phyloP scores from a whole-genome alignment of 2,797 vertebrate genomes.

The Myotis findleyi region DNA sequence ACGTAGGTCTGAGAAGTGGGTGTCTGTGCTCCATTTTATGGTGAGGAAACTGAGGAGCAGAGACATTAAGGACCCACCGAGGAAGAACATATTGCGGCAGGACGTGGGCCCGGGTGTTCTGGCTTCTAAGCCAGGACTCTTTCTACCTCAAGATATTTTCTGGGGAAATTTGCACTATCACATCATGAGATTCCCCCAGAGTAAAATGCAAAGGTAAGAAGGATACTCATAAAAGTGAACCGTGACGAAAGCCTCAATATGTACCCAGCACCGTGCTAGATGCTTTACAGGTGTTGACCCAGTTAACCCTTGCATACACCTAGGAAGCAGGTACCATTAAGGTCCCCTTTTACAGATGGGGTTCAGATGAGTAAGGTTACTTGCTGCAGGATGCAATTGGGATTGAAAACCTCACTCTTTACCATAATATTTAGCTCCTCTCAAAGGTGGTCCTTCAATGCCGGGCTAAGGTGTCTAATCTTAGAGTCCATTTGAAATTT shows the following conservation, averaged over 20 bases:
- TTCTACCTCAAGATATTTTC: background rate
- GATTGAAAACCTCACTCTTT: background rate
- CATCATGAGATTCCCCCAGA: background rate
- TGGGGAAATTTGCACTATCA: background rate
- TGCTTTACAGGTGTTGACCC: background rate
- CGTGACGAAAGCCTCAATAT: fast-evolving
- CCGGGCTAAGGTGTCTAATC: background rate
- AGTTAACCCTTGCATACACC: background rate
- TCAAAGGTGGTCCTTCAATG: background rate
- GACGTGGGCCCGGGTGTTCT: background rate
- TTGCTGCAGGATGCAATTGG: background rate
- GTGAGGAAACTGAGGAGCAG: background rate
- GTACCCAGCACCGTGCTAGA: background rate
- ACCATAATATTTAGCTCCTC: background rate
- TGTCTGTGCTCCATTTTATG: background rate
- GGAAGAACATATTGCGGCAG: background rate
- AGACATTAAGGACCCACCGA: background rate
- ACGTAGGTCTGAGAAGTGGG: background rate
- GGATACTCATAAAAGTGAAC: background rate
- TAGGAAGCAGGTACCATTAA: background rate
- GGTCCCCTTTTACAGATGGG: background rate
- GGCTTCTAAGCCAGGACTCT: background rate
- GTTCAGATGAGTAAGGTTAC: no score
- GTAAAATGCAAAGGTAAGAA: background rate
- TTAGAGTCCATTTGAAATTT: background rate